Evolutionary conservation across 1,140 invertebrate species (phyloP).

Genomic region (Pantala flavescens): DNA sequence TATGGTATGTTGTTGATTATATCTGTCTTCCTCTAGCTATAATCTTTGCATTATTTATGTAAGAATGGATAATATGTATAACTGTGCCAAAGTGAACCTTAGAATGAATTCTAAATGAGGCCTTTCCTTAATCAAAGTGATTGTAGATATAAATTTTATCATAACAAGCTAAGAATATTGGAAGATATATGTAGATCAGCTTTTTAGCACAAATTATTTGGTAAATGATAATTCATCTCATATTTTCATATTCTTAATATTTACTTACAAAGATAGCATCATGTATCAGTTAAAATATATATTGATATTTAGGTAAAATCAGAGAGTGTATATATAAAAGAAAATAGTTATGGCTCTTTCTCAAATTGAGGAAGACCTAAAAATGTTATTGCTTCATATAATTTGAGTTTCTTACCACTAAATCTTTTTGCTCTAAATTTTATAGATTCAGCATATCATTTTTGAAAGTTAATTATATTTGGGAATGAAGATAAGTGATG

Average conservation of each 20-base stretch:
- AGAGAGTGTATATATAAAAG: neutral
- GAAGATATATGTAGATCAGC: neutral
- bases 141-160: neutral
- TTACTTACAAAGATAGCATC: neutral
- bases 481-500: neutral
- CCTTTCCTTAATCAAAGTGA: neutral
- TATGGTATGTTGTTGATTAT: neutral
- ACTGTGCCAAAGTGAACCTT: constrained; percentile 5
- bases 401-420: no score
- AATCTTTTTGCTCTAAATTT: no score
- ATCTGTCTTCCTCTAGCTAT: neutral
- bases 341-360: neutral
- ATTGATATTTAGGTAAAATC: neutral
- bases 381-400: no score
- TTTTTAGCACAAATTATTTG: neutral
- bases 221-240: neutral
- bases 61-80: neutral
- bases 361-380: neutral
- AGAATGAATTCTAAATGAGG: constrained; percentile 7
- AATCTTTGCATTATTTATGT: neutral
- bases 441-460: neutral
- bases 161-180: neutral
- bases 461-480: neutral
- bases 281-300: neutral
- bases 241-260: neutral